Base-by-base conservation (phyloP, 2,113 vertebrate species). In the Montifringilla adamsi region DNA sequence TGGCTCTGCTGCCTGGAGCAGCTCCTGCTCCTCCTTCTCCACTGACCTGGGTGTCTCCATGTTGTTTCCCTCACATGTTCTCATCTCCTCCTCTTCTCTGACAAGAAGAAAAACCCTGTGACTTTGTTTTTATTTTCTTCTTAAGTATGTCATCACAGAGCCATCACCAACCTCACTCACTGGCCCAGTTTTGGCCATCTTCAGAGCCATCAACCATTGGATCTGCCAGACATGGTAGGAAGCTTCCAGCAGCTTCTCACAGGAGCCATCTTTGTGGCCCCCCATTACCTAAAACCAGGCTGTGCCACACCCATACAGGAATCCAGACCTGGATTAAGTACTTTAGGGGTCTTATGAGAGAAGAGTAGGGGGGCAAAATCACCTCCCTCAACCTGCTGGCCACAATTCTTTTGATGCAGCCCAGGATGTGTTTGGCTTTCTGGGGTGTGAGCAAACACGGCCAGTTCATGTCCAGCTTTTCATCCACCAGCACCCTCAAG, bases 41-140 rank as follows among this genome's bases (percentile, higher is more conserved):
- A 62, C 7, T 3, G 9, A 33, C 22, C 17, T 9, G 16, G 46
- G 6, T 62, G 46, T 77, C 17, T 10, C 30, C 23, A 5, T 21
- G 58, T 21, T 62, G 22, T 41, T 41, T 50, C 58, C 28, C 16
- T 49, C 73, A 37, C 11, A 10, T 10, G 4, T 60, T 76, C 43
- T 47, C 15, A 37, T 9, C 20, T 47, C 28, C 27, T 46, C 21
- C 35, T 62, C 44, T 50, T 50, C 35, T n/a, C 23, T 41, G 59
- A 41, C 35, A 5, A 50, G 35, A 52, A 41, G 17, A 0, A 62
- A 77, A 77, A 77, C 0, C 10, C 35, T 0, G 0, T 62, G 7
- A 33, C 13, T 26, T 41, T n/a, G n/a, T n/a, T 76, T 76, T 37
- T 7, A 37, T 60, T 30, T 62, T 62, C 28, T 62, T 63, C 46